phyloP scores from a whole-genome alignment of 1,140 invertebrate genomes.

The Archivesica marissinica region DNA sequence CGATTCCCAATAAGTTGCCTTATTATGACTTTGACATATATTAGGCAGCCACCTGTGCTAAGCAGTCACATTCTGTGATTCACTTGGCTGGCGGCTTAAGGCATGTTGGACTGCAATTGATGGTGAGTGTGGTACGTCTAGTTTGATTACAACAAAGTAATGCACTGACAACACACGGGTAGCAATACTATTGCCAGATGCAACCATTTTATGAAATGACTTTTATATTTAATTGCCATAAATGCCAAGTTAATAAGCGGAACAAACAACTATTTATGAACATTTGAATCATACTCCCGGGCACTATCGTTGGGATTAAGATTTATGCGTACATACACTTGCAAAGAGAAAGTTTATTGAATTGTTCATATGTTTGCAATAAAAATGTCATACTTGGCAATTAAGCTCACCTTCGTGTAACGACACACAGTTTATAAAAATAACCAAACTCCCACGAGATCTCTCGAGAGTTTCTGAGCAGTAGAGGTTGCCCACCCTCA shows the following conservation, averaged over 20 bases:
- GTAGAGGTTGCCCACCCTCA: not conserved
- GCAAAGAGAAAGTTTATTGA: not conserved
- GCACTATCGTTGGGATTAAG: not conserved
- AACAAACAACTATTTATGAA: not conserved
- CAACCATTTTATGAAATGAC: too few species aligned
- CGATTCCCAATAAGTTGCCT: too few species aligned
- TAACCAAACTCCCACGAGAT: conserved; percentile 14
- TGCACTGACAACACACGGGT: too few species aligned
- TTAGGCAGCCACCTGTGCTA: too few species aligned
- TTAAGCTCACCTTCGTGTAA: conserved; percentile 10
- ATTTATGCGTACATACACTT: conserved; percentile 13
- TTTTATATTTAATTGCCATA: not conserved
- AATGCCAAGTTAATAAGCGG: not conserved
- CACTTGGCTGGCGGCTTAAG: too few species aligned
- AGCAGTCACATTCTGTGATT: too few species aligned
- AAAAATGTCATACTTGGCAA: conserved; percentile 48
- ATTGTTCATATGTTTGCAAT: conserved; percentile 15
- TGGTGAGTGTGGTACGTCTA: too few species aligned
- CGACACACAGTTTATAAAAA: not conserved
- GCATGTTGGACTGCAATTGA: too few species aligned
- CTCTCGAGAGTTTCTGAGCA: not conserved
- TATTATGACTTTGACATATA: too few species aligned
- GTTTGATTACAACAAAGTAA: too few species aligned
- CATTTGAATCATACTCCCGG: not conserved
- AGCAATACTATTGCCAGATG: too few species aligned